Evolutionary conservation across 2,113 vertebrate genomes (phyloP), one percentile per base, ranked within the genome.

Genomic region (Aramus guarauna): DNA sequence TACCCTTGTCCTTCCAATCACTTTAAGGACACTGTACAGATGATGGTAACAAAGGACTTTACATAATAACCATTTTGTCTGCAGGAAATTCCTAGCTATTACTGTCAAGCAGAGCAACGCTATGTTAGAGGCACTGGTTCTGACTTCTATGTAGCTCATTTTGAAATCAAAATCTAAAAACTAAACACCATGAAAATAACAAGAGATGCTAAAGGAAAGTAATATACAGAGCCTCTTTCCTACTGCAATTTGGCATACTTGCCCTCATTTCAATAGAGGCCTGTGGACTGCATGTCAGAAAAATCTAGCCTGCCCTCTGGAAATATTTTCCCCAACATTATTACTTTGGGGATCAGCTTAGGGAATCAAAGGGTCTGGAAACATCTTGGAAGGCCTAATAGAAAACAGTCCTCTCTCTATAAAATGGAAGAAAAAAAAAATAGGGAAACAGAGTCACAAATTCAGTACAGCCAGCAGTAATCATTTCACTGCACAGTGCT

Each of bases 381-480:
- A 53, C 26, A 64, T 48, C 39, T 15, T 9, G 23, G 22, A 41
- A 84, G 10, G 24, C 16, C 50, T 45, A 45, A 59, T 0, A 43
- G 41, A 83, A 78, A 59, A 20, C 29, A 53, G 27, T 30, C 22
- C 60, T 59, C 71, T 43, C 60, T 59, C 66, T 43, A 30, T 67
- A 77, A 67, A 90, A 59, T 12, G 21, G 26, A 52, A 52, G 34
- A 30, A 53, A 36, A 1, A 43, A 43, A 43, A 43, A 43, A 43
- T 14, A 23, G 19, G 60, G 73, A 27, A 18, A 34, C 3, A 13
- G 22, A n/a, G 55, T 16, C 41, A 8, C 15, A 41, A 15, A 21
- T 1, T 1, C 75, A 62, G 50, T 67, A 19, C 0, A 52, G 48
- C 9, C 71, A 69, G 12, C 47, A 32, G 36, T 0, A 9, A 12